Percentiles rank a stretch among this genome's conserved stretches.
Evolutionary conservation across 1,140 invertebrate species (phyloP).

Genomic region (Lepidurus arcticus): DNA sequence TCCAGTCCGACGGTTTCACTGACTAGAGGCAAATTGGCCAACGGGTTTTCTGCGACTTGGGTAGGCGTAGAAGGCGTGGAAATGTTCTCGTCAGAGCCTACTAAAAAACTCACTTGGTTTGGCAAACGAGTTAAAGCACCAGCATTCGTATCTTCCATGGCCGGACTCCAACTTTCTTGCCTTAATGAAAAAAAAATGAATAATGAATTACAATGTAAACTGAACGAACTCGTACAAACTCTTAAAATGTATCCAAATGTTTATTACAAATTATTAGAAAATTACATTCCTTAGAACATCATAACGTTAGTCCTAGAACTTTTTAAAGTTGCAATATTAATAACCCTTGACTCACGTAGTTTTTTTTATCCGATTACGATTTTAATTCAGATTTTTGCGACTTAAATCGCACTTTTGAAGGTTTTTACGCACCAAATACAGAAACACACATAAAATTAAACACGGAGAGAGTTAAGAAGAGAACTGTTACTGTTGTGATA

Average conservation of each 20-base stretch:
- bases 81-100: slow-evolving; percentile 22
- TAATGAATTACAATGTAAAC: neutral
- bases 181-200: neutral
- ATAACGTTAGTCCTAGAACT: too few species aligned
- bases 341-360: too few species aligned
- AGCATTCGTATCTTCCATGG: slow-evolving; percentile 19
- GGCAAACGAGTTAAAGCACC: neutral
- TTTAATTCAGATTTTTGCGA: too few species aligned
- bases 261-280: neutral
- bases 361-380: too few species aligned
- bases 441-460: too few species aligned
- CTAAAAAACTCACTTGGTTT: slow-evolving; percentile 30
- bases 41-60: neutral
- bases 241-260: neutral
- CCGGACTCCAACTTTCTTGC: too few species aligned
- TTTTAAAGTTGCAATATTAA: too few species aligned
- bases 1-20: neutral
- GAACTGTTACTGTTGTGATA: too few species aligned
- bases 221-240: neutral
- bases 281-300: neutral
- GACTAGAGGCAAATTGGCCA: slow-evolving; percentile 21
- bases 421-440: too few species aligned
- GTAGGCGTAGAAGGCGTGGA: slow-evolving; percentile 1
- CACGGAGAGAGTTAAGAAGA: too few species aligned
- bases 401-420: too few species aligned